Evolutionary conservation across 2,113 vertebrate species (phyloP).

Genomic region (Corythornis vintsioides): DNA sequence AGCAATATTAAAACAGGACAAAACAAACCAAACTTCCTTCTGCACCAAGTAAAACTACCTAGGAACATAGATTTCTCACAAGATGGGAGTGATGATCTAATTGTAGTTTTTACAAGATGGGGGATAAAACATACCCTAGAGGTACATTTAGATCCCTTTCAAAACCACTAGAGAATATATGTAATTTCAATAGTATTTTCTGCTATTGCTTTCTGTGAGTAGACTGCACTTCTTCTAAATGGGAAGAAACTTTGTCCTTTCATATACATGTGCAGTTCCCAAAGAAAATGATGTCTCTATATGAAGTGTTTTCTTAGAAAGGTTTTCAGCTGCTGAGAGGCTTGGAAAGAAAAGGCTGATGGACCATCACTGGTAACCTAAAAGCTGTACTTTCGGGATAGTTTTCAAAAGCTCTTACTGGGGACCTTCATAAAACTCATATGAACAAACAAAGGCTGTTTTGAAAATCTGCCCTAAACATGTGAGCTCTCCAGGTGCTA

Average conservation of each 20-base stretch:
- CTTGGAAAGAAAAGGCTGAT: not conserved
- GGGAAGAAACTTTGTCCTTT: not conserved
- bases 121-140: not conserved
- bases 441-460: not conserved
- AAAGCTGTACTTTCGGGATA: not conserved
- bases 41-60: not conserved
- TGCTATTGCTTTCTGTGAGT: not conserved
- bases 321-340: not conserved
- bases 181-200: constrained; percentile 3
- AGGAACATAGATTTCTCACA: not conserved
- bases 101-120: not conserved
- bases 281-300: not conserved
- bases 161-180: not conserved
- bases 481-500: not conserved
- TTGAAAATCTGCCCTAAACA: not conserved
- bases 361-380: not conserved
- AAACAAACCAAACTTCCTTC: not conserved
- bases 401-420: not conserved
- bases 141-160: not conserved
- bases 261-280: not conserved
- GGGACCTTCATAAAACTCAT: not conserved
- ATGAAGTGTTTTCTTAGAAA: constrained; percentile 14
- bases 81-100: not conserved
- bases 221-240: constrained; percentile 13
- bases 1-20: not conserved